phyloP scores from a whole-genome alignment of 2,113 vertebrate genomes.

The Noturus placidus region DNA sequence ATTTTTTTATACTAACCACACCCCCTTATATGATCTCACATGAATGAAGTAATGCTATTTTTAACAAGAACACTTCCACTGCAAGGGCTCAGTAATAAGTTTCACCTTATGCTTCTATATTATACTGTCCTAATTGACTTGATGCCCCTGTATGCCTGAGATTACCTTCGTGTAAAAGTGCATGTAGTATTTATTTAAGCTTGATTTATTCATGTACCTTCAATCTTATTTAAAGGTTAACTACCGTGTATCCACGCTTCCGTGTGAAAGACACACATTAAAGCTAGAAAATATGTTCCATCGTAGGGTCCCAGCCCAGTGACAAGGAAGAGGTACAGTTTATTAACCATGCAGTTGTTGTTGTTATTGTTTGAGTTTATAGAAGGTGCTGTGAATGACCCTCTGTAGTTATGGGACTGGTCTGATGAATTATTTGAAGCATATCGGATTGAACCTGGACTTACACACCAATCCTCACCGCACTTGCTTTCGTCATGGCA shows the following conservation, averaged over 20 bases:
- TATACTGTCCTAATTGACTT: background rate
- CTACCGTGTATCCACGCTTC: background rate
- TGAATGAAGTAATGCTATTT: no score
- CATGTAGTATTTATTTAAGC: background rate
- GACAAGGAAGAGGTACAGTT: background rate
- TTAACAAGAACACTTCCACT: no score
- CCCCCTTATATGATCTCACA: no score
- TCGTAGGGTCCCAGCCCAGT: background rate
- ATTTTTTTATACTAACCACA: background rate
- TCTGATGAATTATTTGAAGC: background rate
- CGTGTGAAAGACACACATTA: background rate
- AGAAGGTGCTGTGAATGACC: background rate
- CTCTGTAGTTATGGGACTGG: background rate
- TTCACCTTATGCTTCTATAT: no score
- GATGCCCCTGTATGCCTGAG: background rate
- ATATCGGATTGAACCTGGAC: background rate
- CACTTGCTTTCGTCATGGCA: constrained; percentile 57
- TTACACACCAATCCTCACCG: background rate
- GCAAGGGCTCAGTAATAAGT: no score
- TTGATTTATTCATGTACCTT: background rate
- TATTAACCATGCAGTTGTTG: background rate
- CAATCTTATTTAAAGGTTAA: background rate
- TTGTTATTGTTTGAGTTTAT: background rate
- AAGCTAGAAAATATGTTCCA: background rate
- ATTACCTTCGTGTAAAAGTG: background rate